phyloP scores from a whole-genome alignment of 2,113 vertebrate genomes.

The Myanophis thanlyinensis region DNA sequence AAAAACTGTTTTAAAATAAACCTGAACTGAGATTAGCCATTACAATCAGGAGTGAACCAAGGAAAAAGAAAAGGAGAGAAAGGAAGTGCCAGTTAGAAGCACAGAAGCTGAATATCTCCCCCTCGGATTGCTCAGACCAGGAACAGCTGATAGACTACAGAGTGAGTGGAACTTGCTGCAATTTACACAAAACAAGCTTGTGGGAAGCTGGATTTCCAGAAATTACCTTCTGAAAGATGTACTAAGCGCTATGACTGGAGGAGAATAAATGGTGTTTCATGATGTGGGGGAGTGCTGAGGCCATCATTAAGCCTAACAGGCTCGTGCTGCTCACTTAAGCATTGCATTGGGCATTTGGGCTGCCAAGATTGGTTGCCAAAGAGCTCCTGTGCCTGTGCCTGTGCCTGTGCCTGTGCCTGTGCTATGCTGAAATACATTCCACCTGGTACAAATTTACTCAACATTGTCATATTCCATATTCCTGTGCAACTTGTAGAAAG shows the following conservation, averaged over 20 bases:
- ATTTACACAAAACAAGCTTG: slow-evolving; percentile 9
- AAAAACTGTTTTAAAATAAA: neutral
- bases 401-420: neutral
- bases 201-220: neutral
- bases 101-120: neutral
- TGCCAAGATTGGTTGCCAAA: neutral
- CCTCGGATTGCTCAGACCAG: neutral
- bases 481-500: neutral
- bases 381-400: neutral
- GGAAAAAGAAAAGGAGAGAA: neutral
- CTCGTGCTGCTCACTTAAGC: neutral
- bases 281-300: neutral
- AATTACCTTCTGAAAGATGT: slow-evolving; percentile 12
- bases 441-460: neutral
- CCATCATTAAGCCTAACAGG: neutral
- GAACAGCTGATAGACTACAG: slow-evolving; percentile 2
- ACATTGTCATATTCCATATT: neutral
- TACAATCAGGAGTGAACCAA: neutral
- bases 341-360: neutral
- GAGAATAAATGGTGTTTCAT: neutral
- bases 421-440: neutral
- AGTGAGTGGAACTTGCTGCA: slow-evolving; percentile 4
- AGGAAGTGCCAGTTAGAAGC: neutral
- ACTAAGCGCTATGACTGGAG: neutral
- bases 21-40: neutral